Evolutionary conservation across 2,113 vertebrate genomes (phyloP).

Genomic region (Scolopax mira): DNA sequence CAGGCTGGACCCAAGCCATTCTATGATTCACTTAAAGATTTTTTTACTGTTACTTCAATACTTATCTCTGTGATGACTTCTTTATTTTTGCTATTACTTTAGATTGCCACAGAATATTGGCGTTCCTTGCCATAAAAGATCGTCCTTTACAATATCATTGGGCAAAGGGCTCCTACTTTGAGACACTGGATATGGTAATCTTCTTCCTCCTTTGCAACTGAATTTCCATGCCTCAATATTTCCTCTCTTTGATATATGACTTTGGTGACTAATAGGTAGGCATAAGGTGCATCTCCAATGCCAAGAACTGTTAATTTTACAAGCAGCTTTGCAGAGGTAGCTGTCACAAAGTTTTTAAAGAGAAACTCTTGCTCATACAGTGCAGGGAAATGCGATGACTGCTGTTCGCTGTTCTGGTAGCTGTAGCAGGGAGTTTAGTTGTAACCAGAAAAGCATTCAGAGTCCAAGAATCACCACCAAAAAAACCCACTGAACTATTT

Average conservation of each 20-base stretch:
- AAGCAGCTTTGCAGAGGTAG: not conserved
- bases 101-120: not conserved
- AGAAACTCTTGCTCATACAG: not conserved
- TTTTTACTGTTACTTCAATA: not conserved
- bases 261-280: not conserved
- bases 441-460: constrained; percentile 17
- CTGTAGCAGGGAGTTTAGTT: not conserved
- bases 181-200: not conserved
- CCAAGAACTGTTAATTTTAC: not conserved
- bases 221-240: not conserved
- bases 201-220: not conserved
- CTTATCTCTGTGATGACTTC: not conserved
- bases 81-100: not conserved
- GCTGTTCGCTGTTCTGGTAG: not conserved
- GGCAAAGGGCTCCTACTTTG: not conserved
- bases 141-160: not conserved
- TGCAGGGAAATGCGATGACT: not conserved
- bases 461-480: constrained; percentile 8
- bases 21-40: not conserved
- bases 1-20: not conserved
- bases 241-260: not conserved
- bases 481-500: constrained; percentile 7
- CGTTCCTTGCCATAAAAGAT: not conserved
- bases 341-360: not conserved
- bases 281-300: not conserved